These are phyloP conservation scores for Zalophus californianus DNA, from an alignment of 2,797 vertebrate genomes.

Conservation along the genomic window DNA sequence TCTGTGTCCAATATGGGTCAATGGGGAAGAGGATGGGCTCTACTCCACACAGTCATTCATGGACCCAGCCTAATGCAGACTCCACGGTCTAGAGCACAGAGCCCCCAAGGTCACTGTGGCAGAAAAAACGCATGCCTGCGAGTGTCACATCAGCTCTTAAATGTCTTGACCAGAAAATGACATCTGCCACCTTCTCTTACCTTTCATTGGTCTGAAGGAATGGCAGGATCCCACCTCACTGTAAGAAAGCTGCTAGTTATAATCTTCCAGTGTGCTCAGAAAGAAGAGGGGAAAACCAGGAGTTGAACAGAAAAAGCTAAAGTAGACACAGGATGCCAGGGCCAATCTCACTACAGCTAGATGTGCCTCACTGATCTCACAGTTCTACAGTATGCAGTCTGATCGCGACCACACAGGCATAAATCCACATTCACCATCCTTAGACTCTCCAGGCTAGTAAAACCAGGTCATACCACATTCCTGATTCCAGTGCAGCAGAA, in stretches of 20 bases:
- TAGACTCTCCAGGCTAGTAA: background rate
- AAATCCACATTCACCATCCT: background rate
- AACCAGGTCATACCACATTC: background rate
- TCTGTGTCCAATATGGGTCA: background rate
- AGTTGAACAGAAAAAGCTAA: background rate
- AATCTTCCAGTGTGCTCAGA: background rate
- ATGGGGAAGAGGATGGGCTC: background rate
- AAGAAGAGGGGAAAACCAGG: background rate
- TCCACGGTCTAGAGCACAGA: background rate
- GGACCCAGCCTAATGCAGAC: background rate
- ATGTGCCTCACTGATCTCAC: background rate
- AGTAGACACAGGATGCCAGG: background rate
- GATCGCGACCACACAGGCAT: background rate
- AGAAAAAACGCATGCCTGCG: background rate
- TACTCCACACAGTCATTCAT: background rate
- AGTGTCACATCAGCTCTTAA: background rate
- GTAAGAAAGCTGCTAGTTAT: background rate
- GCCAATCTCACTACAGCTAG: background rate
- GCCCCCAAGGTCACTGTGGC: background rate
- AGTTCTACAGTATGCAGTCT: background rate
- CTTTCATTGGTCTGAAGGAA: conserved; percentile 4
- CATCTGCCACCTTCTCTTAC: background rate
- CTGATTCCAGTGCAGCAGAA: background rate
- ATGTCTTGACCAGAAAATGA: background rate
- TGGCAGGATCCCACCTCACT: background rate